phyloP scores from a whole-genome alignment of 2,797 vertebrate species.

The Onychomys arenicola region DNA sequence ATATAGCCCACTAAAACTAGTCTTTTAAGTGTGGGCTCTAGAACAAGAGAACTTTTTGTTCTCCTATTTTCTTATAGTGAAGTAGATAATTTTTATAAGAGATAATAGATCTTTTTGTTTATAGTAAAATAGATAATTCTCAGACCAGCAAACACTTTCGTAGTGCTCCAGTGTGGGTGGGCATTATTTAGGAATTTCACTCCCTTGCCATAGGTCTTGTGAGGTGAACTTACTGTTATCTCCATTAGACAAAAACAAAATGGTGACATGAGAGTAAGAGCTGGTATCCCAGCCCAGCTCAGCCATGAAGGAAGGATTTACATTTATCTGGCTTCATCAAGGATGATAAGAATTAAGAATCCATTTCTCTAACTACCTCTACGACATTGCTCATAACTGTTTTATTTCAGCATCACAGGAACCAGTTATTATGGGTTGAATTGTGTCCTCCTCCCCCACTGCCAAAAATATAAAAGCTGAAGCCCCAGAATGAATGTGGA shows the following conservation, averaged over 20 bases:
- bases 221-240: neutral
- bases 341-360: neutral
- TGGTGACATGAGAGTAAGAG: neutral
- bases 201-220: neutral
- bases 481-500: neutral
- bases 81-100: neutral
- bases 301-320: neutral
- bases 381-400: neutral
- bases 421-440: neutral
- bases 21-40: slow-evolving; percentile 1
- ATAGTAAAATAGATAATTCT: neutral
- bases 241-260: neutral
- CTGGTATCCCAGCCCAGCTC: neutral
- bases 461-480: neutral
- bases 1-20: neutral
- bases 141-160: neutral
- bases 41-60: neutral
- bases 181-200: neutral
- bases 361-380: neutral
- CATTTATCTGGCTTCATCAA: neutral
- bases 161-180: neutral
- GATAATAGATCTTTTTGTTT: neutral
- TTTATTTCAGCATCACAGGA: neutral
- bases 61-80: neutral
- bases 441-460: neutral